These are phyloP conservation scores for Acanthacorydalis orientalis DNA, from an alignment of 2,888 invertebrate species.

Conservation along the genomic window DNA sequence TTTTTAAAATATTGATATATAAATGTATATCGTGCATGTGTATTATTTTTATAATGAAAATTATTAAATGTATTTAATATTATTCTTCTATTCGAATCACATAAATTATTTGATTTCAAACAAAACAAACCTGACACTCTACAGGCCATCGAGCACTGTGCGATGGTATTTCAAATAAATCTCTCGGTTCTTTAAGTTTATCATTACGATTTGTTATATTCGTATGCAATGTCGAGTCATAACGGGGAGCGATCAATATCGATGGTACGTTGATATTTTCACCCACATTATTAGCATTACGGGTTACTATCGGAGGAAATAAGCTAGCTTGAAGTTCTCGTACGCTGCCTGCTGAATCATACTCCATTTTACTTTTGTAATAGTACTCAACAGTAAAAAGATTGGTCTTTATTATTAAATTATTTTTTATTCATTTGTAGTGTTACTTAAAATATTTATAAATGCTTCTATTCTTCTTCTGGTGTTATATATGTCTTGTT, in stretches of 20 bases:
- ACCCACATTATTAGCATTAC: constrained; percentile 9
- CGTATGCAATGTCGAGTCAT: constrained; percentile 17
- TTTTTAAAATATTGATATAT: background rate
- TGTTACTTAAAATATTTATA: too few relatives aligned
- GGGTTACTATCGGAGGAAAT: constrained; percentile 32
- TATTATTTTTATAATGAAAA: too few relatives aligned
- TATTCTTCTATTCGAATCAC: background rate
- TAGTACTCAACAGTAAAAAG: too few relatives aligned
- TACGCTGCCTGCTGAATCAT: constrained; percentile 31
- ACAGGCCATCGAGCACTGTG: constrained; percentile 78
- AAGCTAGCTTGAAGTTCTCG: constrained; percentile 47
- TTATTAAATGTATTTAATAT: too few relatives aligned
- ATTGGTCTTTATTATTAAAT: too few relatives aligned
- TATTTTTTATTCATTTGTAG: too few relatives aligned
- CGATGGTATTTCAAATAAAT: constrained; percentile 39
- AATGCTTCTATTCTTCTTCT: too few relatives aligned
- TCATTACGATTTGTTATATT: constrained; percentile 25
- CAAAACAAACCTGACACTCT: constrained; percentile 57
- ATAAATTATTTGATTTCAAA: background rate
- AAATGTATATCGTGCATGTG: too few relatives aligned
- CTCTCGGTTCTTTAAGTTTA: constrained; percentile 49
- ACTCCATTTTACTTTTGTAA: background rate
- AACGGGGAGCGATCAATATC: constrained; percentile 17
- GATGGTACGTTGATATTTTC: constrained; percentile 1
- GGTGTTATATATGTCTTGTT: too few relatives aligned